phyloP scores from a whole-genome alignment of 2,113 vertebrate genomes.

The Morone saxatilis region DNA sequence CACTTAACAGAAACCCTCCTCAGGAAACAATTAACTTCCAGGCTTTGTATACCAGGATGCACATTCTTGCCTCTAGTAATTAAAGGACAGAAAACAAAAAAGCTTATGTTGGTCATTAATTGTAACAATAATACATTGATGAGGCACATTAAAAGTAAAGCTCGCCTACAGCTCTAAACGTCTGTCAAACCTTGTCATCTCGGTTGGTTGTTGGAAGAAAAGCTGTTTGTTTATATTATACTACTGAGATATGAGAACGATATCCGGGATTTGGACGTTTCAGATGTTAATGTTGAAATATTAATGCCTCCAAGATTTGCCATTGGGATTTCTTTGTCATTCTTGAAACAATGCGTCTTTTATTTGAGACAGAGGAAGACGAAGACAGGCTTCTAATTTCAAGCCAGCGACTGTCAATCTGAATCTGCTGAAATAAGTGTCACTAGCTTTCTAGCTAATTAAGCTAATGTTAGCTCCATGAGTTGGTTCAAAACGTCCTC shows the following conservation, averaged over 20 bases:
- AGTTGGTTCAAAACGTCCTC: background rate
- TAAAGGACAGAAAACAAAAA: conserved; percentile 6
- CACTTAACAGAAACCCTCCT: conserved; percentile 18
- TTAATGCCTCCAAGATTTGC: background rate
- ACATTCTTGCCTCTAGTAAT: conserved; percentile 22
- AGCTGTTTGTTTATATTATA: too few species aligned
- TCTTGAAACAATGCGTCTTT: background rate
- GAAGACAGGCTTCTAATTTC: background rate
- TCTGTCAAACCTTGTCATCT: background rate
- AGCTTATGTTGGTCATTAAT: background rate
- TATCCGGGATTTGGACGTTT: background rate
- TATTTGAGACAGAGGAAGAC: background rate
- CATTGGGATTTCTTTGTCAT: background rate
- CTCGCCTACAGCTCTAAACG: background rate
- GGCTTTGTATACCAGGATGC: conserved; percentile 57
- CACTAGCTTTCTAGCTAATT: background rate
- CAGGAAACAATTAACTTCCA: conserved; percentile 66
- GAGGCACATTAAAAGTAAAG: background rate
- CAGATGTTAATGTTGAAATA: background rate
- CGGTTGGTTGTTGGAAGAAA: background rate
- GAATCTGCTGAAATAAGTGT: background rate
- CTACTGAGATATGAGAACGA: background rate
- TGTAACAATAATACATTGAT: background rate
- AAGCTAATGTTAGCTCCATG: too few species aligned
- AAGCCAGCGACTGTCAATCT: background rate